Conservation (phyloP, 1,140 invertebrate genomes). For the Drosophila ercepeae region DNA sequence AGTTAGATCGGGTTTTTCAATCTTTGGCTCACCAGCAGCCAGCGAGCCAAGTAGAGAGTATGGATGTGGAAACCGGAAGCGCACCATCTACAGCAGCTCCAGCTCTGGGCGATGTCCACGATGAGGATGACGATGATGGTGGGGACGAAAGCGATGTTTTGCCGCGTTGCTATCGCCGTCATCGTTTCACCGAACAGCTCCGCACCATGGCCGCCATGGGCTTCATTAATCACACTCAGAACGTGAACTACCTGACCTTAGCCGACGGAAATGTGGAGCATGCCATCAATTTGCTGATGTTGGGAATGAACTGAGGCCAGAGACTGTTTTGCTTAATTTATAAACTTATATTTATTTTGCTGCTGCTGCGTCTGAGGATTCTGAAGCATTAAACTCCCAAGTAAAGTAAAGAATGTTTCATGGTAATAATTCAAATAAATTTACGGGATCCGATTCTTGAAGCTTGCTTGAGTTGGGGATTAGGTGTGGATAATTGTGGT, state of each 20-base stretch:
- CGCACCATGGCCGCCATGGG: conserved; percentile 95
- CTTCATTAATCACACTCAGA: conserved; percentile 92
- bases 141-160: conserved; percentile 72
- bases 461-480: conserved; percentile 12
- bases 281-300: conserved; percentile 92
- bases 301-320: conserved; percentile 68
- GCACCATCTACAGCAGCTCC: conserved; percentile 4
- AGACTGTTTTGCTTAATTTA: conserved; percentile 19
- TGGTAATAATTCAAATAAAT: conserved; percentile 45
- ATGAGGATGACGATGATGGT: conserved; percentile 47
- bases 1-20: conserved; percentile 66
- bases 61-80: conserved; percentile 53
- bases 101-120: conserved; percentile 17
- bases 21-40: conserved; percentile 48
- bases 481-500: neutral
- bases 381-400: conserved; percentile 41
- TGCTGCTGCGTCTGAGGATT: conserved; percentile 36
- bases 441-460: conserved; percentile 20
- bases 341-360: conserved; percentile 62
- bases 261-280: conserved; percentile 94
- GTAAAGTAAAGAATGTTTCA: conserved; percentile 41
- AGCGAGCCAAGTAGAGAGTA: conserved; percentile 42
- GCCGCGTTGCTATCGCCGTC: conserved; percentile 64
- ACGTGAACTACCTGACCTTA: conserved; percentile 92
- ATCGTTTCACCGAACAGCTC: conserved; percentile 86